Conservation (phyloP, 2,888 invertebrate genomes). For the Sarcophaga variegata region DNA sequence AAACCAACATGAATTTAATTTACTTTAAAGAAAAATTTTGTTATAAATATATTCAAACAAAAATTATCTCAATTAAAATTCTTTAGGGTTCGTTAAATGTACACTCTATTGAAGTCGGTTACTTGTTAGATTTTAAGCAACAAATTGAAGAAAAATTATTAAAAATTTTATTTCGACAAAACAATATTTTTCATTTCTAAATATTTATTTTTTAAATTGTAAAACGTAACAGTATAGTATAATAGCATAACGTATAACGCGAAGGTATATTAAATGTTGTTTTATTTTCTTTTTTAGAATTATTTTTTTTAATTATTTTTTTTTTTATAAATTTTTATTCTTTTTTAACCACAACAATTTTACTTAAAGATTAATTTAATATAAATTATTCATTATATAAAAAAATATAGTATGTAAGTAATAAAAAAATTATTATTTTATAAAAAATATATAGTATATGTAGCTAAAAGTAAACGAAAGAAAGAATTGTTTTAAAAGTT, state of each 20-base stretch:
- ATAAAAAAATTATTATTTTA: neutral
- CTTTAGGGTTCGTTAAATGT: neutral
- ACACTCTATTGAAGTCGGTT: neutral
- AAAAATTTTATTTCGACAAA: neutral
- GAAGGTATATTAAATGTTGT: neutral
- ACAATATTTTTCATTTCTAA: neutral
- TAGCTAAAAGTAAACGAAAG: slow-evolving; percentile 71
- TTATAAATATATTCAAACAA: too few relatives aligned
- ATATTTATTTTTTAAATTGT: neutral
- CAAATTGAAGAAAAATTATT: neutral
- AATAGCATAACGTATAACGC: neutral
- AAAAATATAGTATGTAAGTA: neutral
- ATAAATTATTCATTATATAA: neutral
- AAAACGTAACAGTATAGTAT: neutral
- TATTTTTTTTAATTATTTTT: neutral
- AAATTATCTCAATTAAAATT: too few relatives aligned
- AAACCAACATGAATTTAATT: too few relatives aligned
- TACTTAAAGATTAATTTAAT: neutral
- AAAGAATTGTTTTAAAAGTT: slow-evolving; percentile 59
- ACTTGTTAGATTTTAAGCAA: neutral
- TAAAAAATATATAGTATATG: neutral
- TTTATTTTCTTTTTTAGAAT: neutral
- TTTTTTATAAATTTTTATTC: neutral
- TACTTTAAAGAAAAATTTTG: too few relatives aligned
- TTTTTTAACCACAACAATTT: neutral